Evolutionary conservation across 2,797 vertebrate genomes (phyloP), one percentile per base, ranked within the genome.

Genomic region (Peromyscus nudipes): DNA sequence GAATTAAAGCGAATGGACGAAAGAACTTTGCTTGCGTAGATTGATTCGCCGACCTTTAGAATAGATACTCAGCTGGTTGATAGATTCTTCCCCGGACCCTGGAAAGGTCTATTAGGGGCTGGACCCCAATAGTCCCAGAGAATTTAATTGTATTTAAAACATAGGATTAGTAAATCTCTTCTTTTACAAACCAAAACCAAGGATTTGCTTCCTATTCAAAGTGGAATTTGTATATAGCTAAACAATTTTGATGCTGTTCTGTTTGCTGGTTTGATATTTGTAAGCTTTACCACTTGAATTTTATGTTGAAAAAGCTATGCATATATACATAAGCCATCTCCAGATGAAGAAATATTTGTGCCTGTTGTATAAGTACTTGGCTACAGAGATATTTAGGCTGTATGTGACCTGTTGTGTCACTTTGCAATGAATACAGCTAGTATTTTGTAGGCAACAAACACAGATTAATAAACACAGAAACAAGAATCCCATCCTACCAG

Each of bases 391-490:
- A 29, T 82, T 77, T 77, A 27, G 21, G 27, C 46, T 80, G 34
- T 55, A 7, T 17, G 34, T 34, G 62, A 37, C 4, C 62, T 86
- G 37, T 10, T 11, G 2, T 29, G 29, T 71, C 75, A 55, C 34
- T 73, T 93, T 40, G n/a, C 40, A 37, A 65, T 60, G 81, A 95
- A 96, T 98, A 79, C 97, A 96, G 88, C 73, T 49, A 96, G 89
- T 85, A 12, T 62, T 97, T 94, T 97, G 93, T 88, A 98, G 97
- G 97, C 97, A 97, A 98, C 97, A 97, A 98, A 98, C 98, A 95
- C 98, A 98, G 98, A 98, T 96, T 97, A 98, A 98, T 98, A 98
- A 93, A 96, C 97, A 97, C 88, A 98, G 98, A 97, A 98, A 97
- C 11, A 97, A 98, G 98, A 98, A 98, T 98, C 97, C 97, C 97